A percentile compares a stretch with the other conserved stretches of the same genome.
phyloP scores from a whole-genome alignment of 2,888 invertebrate genomes.

The Amiota mariae region DNA sequence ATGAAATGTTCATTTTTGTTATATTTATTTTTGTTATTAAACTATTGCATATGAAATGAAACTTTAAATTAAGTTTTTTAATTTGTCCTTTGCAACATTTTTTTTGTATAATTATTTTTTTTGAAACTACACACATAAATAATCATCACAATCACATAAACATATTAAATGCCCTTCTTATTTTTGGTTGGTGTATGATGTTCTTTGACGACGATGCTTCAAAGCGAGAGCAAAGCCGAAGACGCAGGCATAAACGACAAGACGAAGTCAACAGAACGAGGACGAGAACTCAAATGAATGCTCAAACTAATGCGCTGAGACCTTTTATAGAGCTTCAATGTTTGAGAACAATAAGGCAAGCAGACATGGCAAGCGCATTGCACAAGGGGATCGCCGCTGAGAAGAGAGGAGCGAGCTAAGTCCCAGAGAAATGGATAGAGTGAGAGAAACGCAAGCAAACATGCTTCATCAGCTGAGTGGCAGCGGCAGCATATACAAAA shows the following conservation, averaged over 20 bases:
- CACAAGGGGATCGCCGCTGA: not conserved
- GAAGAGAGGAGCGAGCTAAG: no score
- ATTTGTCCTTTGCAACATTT: conserved; percentile 43
- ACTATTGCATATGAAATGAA: conserved; percentile 55
- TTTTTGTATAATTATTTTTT: conserved; percentile 11
- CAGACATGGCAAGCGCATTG: not conserved
- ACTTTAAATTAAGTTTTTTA: conserved; percentile 12
- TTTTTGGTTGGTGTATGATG: conserved; percentile 26
- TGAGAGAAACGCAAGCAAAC: not conserved
- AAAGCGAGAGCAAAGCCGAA: not conserved
- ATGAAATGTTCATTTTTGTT: conserved; percentile 32
- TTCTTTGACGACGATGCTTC: conserved; percentile 34
- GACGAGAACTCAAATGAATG: conserved; percentile 10
- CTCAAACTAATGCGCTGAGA: not conserved
- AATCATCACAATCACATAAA: not conserved
- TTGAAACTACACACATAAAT: conserved; percentile 9
- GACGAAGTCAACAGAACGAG: conserved; percentile 5
- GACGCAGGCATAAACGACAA: not conserved
- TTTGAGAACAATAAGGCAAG: not conserved
- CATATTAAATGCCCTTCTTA: no score
- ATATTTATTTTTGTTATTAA: conserved; percentile 34
- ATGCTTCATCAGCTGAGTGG: not conserved
- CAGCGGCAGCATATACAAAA: not conserved
- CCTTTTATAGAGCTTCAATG: not conserved
- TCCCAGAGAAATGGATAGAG: not conserved